phyloP scores from a whole-genome alignment of 2,888 invertebrate species.

The Pollenia amentaria region DNA sequence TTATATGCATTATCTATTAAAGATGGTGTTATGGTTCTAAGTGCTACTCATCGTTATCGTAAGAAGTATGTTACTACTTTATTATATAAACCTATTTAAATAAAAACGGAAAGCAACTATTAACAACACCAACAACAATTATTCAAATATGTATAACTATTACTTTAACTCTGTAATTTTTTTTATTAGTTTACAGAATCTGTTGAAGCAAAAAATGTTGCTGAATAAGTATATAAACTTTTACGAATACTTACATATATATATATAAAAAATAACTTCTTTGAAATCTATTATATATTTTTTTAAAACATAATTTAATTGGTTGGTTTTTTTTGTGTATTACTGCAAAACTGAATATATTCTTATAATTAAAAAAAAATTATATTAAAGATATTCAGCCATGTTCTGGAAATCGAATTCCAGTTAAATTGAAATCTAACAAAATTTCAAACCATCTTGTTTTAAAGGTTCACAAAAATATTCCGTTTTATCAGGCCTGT shows the following conservation, averaged over 20 bases:
- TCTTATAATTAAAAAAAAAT: background rate
- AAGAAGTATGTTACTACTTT: conserved; percentile 99
- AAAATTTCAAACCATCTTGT: too few species aligned
- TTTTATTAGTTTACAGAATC: background rate
- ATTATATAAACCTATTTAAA: conserved; percentile 96
- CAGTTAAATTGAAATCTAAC: too few species aligned
- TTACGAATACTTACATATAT: too few species aligned
- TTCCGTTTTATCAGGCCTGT: too few species aligned
- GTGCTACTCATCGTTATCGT: conserved; percentile 98
- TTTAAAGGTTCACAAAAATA: too few species aligned
- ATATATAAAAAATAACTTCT: background rate
- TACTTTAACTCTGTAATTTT: conserved; percentile 4
- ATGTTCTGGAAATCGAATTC: too few species aligned
- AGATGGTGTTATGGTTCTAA: conserved; percentile 99
- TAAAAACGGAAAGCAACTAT: conserved; percentile 42
- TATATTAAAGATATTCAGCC: too few species aligned
- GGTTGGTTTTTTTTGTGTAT: conserved; percentile 18
- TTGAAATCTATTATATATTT: conserved; percentile 1
- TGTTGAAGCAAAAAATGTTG: background rate
- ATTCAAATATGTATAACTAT: conserved; percentile 15
- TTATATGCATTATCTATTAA: conserved; percentile 99
- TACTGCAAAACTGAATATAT: conserved; percentile 4
- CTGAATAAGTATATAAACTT: conserved; percentile 17
- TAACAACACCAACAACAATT: conserved; percentile 4
- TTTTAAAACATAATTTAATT: conserved; percentile 11